Conservation (phyloP, 2,797 vertebrate genomes). For the Melanotaenia nigrans region DNA sequence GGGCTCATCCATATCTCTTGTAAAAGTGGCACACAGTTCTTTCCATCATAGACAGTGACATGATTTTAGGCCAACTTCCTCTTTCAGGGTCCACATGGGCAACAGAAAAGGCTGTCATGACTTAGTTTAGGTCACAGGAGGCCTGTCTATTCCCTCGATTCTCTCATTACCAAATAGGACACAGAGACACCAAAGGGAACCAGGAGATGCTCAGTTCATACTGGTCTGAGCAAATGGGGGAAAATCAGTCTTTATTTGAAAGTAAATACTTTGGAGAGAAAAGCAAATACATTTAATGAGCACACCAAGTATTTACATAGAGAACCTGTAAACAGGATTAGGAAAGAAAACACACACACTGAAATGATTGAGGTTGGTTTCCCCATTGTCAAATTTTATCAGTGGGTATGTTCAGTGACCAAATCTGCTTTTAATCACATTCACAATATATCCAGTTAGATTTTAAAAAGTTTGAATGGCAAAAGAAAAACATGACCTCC, state of each 20-base stretch:
- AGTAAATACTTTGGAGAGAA: constrained; percentile 26
- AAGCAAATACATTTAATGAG: constrained; percentile 39
- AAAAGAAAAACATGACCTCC: not conserved
- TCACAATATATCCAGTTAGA: not conserved
- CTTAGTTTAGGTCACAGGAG: constrained; percentile 52
- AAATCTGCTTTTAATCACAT: not conserved
- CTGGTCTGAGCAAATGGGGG: constrained; percentile 20
- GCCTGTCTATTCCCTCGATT: constrained; percentile 13
- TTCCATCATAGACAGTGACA: constrained; percentile 38
- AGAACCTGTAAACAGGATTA: constrained; percentile 17
- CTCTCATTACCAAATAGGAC: constrained; percentile 43
- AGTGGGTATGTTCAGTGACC: not conserved
- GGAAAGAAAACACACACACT: constrained; percentile 11
- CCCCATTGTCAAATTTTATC: not conserved
- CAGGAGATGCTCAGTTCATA: constrained; percentile 39
- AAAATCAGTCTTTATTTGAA: constrained; percentile 46
- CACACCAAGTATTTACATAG: constrained; percentile 14
- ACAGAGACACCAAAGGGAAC: constrained; percentile 30
- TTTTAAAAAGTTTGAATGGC: not conserved
- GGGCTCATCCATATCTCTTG: constrained; percentile 32
- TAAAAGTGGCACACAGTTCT: constrained; percentile 36
- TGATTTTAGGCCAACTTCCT: constrained; percentile 35
- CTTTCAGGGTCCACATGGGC: constrained; percentile 32
- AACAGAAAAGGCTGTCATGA: constrained; percentile 43
- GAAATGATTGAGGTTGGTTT: constrained; percentile 21